Conservation (phyloP, 2,888 invertebrate species). For the Trypoxylon attenuatum region DNA sequence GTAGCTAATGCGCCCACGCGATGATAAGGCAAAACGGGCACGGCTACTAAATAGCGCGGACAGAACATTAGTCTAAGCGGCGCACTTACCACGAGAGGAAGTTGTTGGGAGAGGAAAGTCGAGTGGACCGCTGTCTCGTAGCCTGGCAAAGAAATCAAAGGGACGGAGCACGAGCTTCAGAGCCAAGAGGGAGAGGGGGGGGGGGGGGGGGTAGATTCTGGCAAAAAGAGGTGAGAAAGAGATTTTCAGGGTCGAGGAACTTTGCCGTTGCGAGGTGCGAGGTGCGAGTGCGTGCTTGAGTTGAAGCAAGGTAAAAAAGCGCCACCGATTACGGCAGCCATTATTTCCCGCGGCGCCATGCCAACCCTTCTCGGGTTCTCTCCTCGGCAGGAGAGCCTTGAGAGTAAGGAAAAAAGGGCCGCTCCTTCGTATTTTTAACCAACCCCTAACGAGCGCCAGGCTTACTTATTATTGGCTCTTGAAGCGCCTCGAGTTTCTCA, state of each 20-base stretch:
- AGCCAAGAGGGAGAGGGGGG: neutral
- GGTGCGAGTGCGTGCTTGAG: conserved; percentile 37
- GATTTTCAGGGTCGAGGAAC: conserved; percentile 12
- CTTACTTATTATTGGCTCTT: conserved; percentile 57
- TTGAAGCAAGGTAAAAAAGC: conserved; percentile 37
- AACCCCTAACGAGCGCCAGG: conserved; percentile 54
- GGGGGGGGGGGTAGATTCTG: neutral
- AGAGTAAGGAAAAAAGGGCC: conserved; percentile 23
- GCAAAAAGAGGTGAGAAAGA: conserved; percentile 18
- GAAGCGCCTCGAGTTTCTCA: conserved; percentile 43
- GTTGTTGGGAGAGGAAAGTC: conserved; percentile 19
- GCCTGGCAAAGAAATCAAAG: neutral
- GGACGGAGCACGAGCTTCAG: neutral
- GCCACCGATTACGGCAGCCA: conserved; percentile 47
- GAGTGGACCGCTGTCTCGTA: neutral
- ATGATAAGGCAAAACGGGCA: neutral
- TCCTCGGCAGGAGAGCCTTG: conserved; percentile 1
- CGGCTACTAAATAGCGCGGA: neutral
- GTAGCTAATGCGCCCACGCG: neutral
- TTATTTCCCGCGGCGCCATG: conserved; percentile 38
- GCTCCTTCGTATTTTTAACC: conserved; percentile 52
- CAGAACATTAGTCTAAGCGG: conserved; percentile 29
- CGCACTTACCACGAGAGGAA: conserved; percentile 23
- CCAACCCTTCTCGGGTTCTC: conserved; percentile 38
- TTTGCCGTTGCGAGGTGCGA: conserved; percentile 8